phyloP scores from a whole-genome alignment of 1,140 invertebrate species.

The Pogonus chalceus region DNA sequence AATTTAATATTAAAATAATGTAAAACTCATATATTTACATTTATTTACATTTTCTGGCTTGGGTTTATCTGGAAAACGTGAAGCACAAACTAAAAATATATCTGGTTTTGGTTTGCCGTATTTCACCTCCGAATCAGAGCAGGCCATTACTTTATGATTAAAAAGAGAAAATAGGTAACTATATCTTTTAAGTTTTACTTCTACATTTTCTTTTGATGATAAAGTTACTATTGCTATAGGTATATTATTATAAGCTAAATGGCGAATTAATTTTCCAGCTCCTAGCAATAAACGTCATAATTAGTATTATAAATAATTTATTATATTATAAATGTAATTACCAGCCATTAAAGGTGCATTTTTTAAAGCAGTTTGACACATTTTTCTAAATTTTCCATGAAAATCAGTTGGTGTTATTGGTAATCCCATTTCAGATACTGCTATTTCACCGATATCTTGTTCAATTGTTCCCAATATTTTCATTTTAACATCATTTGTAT shows the following conservation, averaged over 20 bases:
- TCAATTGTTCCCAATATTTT: slow-evolving; percentile 49
- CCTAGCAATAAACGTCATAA: slow-evolving; percentile 57
- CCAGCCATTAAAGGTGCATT: slow-evolving; percentile 33
- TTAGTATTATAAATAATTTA: neutral
- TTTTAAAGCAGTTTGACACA: slow-evolving; percentile 19
- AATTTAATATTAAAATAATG: neutral
- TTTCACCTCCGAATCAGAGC: slow-evolving; percentile 78
- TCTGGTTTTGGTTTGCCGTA: slow-evolving; percentile 89
- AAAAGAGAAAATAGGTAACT: slow-evolving; percentile 65
- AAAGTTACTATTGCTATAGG: slow-evolving; percentile 86
- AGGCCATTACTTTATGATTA: slow-evolving; percentile 73
- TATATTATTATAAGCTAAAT: slow-evolving; percentile 66
- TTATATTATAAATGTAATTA: neutral
- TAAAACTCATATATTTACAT: neutral
- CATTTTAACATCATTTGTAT: slow-evolving; percentile 45
- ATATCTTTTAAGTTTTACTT: slow-evolving; percentile 66
- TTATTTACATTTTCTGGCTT: slow-evolving; percentile 48
- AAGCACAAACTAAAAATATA: slow-evolving; percentile 79
- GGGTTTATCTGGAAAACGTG: slow-evolving; percentile 66
- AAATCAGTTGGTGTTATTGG: slow-evolving; percentile 46
- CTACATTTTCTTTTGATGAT: slow-evolving; percentile 64
- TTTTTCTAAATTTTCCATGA: slow-evolving; percentile 23
- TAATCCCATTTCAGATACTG: slow-evolving; percentile 41
- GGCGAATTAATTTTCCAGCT: slow-evolving; percentile 67
- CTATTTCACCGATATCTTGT: slow-evolving; percentile 40